Evolutionary conservation across 2,797 vertebrate genomes (phyloP), one percentile per base, ranked within the genome.

Genomic region (Ctenosaura bakeri): DNA sequence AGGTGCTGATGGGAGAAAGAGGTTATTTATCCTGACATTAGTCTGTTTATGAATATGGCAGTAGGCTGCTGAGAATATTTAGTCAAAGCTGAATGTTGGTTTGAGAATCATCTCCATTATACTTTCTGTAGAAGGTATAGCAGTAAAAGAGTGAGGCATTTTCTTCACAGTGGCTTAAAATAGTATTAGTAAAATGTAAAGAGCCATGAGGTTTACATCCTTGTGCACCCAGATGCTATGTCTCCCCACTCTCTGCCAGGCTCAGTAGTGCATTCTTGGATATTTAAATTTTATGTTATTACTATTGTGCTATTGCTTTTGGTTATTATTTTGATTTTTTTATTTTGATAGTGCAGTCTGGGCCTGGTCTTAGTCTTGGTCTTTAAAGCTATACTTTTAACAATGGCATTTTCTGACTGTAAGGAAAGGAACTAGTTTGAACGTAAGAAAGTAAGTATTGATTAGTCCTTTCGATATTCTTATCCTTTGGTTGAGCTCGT

Each of bases 11-110:
- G 73, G 88, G 52, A 46, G 42, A 91, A 84, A 86, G 76, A 26
- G 26, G 1, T 82, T 71, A 66, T 91, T 94, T 91, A 86, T 76
- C 88, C 83, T 66, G 89, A 91, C 24, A 24, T 86, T 79, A 35
- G 26, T 87, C 66, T n/a, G 4, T 6, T 69, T 42, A 38, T 71
- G 29, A 52, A 35, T 18, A 26, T 78, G 64, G 42, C 54, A 88
- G 13, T 66, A 76, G 26, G 24, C 74, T 46, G 42, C 56, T 32
- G 3, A 59, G 42, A 88, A 79, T 52, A 38, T 86, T 56, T 84
- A 62, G 8, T 69, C 64, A 46, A 84, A 46, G 62, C n/a, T 69
- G 46, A 32, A 66, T 69, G 24, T 46, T 26, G 59, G 24, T 29
- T 83, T 46, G 18, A 29, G 22, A 2, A 42, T 85, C 46, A 69